phyloP scores from a whole-genome alignment of 2,113 vertebrate species.

The Ornithorhynchus anatinus region DNA sequence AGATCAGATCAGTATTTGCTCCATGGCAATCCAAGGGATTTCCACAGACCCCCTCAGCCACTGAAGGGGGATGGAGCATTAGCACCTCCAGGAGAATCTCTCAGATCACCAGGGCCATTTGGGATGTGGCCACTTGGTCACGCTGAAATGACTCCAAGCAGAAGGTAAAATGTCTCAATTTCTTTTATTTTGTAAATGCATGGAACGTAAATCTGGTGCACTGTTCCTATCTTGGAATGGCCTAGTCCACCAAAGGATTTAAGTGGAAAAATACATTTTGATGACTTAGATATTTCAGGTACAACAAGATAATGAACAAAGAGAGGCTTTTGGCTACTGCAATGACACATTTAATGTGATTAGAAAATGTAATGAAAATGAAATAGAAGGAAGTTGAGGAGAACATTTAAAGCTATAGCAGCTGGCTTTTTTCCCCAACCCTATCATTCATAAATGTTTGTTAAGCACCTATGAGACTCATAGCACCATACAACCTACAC shows the following conservation, averaged over 20 bases:
- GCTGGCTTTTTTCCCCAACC: not conserved
- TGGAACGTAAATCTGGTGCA: not conserved
- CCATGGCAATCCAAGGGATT: no score
- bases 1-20: no score
- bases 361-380: not conserved
- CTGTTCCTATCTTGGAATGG: not conserved
- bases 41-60: no score
- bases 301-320: not conserved
- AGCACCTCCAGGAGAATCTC: not conserved
- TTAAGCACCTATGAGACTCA: not conserved
- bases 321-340: not conserved
- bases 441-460: not conserved
- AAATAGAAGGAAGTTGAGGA: not conserved
- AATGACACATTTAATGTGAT: not conserved
- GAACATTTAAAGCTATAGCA: not conserved
- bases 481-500: not conserved
- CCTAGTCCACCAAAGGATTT: not conserved
- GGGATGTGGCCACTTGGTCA: not conserved
- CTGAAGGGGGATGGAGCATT: no score
- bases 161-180: not conserved
- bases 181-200: not conserved
- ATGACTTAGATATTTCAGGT: not conserved
- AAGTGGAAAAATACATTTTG: not conserved
- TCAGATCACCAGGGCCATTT: not conserved
- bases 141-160: not conserved